phyloP scores from a whole-genome alignment of 2,797 vertebrate genomes.

The Oreonectes daqikongensis region DNA sequence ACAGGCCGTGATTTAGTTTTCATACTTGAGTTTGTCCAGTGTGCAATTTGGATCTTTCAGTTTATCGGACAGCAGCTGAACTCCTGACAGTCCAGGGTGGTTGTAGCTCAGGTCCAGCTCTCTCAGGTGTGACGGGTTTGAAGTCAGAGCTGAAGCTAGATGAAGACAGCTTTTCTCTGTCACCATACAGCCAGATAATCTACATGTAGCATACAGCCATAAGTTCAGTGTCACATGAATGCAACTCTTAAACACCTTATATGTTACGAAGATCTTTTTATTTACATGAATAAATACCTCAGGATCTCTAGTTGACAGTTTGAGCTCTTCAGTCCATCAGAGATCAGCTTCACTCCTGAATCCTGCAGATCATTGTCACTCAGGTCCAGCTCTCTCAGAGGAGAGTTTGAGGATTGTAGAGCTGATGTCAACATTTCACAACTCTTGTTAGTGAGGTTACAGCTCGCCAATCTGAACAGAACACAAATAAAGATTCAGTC shows the following conservation, averaged over 20 bases:
- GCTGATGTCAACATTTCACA: neutral
- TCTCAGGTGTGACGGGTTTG: conserved; percentile 38
- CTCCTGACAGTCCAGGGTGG: conserved; percentile 46
- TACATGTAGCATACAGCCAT: neutral
- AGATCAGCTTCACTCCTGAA: conserved; percentile 35
- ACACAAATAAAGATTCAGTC: neutral
- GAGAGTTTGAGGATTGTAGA: conserved; percentile 10
- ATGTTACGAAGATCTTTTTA: neutral
- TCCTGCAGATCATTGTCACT: conserved; percentile 46
- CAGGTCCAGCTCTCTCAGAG: conserved; percentile 37
- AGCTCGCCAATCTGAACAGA: conserved; percentile 19
- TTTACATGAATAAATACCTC: neutral
- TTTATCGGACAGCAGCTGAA: conserved; percentile 36
- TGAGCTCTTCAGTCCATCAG: conserved; percentile 4
- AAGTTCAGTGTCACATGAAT: too few relatives aligned
- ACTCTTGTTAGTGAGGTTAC: neutral
- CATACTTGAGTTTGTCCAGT: conserved; percentile 55
- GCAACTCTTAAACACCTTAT: neutral
- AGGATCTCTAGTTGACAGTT: conserved; percentile 41
- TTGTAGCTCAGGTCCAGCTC: conserved; percentile 62
- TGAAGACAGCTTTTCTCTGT: conserved; percentile 49
- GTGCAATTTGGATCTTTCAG: conserved; percentile 39
- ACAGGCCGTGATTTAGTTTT: neutral
- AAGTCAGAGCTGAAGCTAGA: conserved; percentile 42
- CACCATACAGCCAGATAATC: conserved; percentile 53